Evolutionary conservation across 1,140 invertebrate species (phyloP).

Genomic region (Cephus cinctus): DNA sequence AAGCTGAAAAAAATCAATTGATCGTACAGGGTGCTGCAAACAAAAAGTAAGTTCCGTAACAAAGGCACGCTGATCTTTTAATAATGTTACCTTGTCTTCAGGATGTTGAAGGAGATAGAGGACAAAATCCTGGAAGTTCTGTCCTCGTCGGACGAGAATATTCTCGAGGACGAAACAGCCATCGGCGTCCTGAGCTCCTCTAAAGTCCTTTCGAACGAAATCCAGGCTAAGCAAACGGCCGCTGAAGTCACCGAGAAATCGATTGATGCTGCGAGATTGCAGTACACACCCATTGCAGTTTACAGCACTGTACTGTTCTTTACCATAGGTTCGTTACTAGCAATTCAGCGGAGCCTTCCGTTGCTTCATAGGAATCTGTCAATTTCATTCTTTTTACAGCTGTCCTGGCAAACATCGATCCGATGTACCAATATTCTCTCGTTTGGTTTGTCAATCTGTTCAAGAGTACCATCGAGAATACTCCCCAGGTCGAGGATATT

Average conservation of each 20-base stretch:
- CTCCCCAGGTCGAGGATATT: conserved; percentile 82
- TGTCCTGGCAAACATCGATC: conserved; percentile 89
- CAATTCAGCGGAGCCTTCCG: too few relatives aligned
- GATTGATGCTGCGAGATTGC: conserved; percentile 76
- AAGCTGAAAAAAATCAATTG: conserved; percentile 87
- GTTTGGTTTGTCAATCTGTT: conserved; percentile 93
- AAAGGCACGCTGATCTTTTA: too few relatives aligned
- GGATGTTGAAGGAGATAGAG: conserved; percentile 90
- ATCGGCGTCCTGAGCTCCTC: conserved; percentile 90
- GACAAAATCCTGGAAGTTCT: conserved; percentile 89
- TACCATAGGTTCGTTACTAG: conserved; percentile 83
- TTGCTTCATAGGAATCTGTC: conserved; percentile 66
- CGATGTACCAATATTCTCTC: conserved; percentile 96
- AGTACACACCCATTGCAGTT: conserved; percentile 84
- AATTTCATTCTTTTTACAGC: conserved; percentile 51
- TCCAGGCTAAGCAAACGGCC: conserved; percentile 85
- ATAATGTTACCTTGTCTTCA: too few relatives aligned
- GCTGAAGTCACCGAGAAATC: conserved; percentile 84
- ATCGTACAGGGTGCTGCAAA: conserved; percentile 90
- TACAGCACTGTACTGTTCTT: conserved; percentile 92
- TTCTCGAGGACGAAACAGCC: conserved; percentile 93
- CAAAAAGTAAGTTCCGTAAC: conserved; percentile 64
- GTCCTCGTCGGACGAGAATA: conserved; percentile 83
- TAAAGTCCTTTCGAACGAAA: conserved; percentile 84
- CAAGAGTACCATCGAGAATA: conserved; percentile 85